Evolutionary conservation across 2,888 invertebrate genomes (phyloP).

Genomic region (Mesochorus sp.): DNA sequence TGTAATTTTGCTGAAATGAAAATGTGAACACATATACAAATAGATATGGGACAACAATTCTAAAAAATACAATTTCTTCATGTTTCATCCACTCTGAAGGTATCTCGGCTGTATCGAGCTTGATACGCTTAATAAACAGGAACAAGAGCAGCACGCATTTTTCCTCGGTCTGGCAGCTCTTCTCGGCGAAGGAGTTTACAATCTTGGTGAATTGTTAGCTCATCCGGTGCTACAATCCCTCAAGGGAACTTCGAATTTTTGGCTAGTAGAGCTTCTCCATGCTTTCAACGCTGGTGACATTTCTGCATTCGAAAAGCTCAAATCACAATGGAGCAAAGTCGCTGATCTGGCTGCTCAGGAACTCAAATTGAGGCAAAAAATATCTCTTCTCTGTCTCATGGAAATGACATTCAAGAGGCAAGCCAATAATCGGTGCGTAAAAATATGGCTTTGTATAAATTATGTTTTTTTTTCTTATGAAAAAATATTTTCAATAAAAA

Average conservation of each 20-base stretch:
- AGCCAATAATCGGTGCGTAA: constrained; percentile 88
- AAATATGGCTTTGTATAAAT: too few relatives aligned
- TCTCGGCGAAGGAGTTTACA: constrained; percentile 97
- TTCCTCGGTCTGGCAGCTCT: constrained; percentile 96
- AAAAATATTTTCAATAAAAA: too few relatives aligned
- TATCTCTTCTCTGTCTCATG: constrained; percentile 97
- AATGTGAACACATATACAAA: background rate
- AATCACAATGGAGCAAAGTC: constrained; percentile 89
- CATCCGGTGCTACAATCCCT: constrained; percentile 96
- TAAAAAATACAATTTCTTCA: constrained; percentile 5
- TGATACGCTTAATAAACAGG: constrained; percentile 85
- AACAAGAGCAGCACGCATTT: constrained; percentile 91
- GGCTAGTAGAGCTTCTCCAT: constrained; percentile 93
- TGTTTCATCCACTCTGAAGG: constrained; percentile 72
- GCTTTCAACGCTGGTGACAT: constrained; percentile 95
- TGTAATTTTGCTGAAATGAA: constrained; percentile 4
- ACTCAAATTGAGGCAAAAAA: constrained; percentile 93
- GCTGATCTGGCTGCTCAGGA: constrained; percentile 93
- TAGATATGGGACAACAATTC: too few relatives aligned
- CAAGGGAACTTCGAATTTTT: constrained; percentile 90
- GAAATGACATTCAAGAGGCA: constrained; percentile 99
- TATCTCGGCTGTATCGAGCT: constrained; percentile 89
- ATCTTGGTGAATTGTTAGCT: constrained; percentile 97
- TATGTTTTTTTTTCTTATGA: too few relatives aligned
- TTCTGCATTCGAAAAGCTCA: constrained; percentile 87